Base-by-base conservation (phyloP, 2,888 invertebrate genomes). In the Atherix ibis region DNA sequence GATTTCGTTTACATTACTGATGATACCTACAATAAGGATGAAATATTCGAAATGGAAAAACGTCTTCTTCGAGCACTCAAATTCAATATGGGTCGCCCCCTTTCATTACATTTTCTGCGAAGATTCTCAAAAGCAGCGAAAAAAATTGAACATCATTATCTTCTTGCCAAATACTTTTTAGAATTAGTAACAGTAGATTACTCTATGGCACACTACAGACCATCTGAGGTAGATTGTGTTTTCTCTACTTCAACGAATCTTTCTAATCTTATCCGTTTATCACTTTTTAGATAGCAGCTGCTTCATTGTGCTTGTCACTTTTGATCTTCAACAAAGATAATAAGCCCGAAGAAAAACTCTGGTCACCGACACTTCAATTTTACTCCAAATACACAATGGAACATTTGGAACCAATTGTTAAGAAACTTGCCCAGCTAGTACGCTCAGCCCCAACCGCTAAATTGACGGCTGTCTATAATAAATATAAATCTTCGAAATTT, bases 1-100 rank as follows among this genome's bases (percentile, higher is more conserved):
- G 95, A 97, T 61, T 92, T 92, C 63, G 80, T 85, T 10, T 88
- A 80, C 54, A 81, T 95, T 35, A 84, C 91, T 8, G 92, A 91
- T 60, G 75, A 83, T 52, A 76, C 88, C 0, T 95, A 85, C 56
- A 71, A 71, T 4, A 79, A 76, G 48, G 52, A 64, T 3, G 83
- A 94, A 47, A 74, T 95, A 25, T 64, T 83, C 29, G 66, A 68
- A 41, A 91, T 89, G 75, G 95, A 97, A 63, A 62, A 70, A 40
- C 66, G 74, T 9, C 84, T 95, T 19, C 65, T 91, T 40, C 69
- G 54, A 42, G 70, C 72, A 16, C 66, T 95, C 15, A 73, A 79
- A 36, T 94, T 80, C 56, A 75, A 77, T 44, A 67, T 97, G 35
- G 82, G 88, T 5, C 71, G 82, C 44, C 94, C 97, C 1, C 66